Evolutionary conservation across 2,888 invertebrate genomes (phyloP).

Genomic region (Lepas anatifera): DNA sequence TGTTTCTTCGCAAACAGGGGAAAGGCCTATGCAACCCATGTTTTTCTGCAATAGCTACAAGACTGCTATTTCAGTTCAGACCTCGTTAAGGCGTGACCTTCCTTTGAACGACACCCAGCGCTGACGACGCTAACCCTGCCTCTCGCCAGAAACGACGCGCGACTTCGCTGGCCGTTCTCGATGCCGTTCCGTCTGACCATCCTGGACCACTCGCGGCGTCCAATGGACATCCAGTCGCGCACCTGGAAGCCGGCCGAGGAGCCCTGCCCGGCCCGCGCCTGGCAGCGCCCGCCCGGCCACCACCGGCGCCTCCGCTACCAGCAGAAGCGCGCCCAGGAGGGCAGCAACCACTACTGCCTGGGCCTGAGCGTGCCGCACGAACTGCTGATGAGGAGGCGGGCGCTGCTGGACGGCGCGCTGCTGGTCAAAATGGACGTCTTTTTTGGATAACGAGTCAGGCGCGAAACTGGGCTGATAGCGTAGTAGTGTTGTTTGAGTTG

Average conservation of each 20-base stretch:
- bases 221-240: constrained; percentile 31
- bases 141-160: constrained; percentile 28
- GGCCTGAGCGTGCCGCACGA: constrained; percentile 42
- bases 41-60: too few species aligned
- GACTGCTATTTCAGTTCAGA: too few species aligned
- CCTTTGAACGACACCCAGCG: too few species aligned
- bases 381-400: constrained; percentile 38
- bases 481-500: too few species aligned
- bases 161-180: constrained; percentile 35
- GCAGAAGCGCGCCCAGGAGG: background rate
- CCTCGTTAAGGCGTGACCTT: too few species aligned
- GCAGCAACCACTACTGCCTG: constrained; percentile 35
- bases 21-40: too few species aligned
- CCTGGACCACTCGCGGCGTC: constrained; percentile 27
- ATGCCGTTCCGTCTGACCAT: constrained; percentile 33
- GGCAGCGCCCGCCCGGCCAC: constrained; percentile 34
- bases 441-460: too few species aligned
- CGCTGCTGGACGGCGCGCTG: constrained; percentile 38
- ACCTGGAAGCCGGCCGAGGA: constrained; percentile 34
- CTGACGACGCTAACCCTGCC: too few species aligned
- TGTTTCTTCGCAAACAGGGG: too few species aligned
- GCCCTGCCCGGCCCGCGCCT: constrained; percentile 35
- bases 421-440: constrained; percentile 44
- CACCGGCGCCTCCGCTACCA: constrained; percentile 16
- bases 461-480: too few species aligned